Evolutionary conservation across 2,113 vertebrate species (phyloP).

Genomic region (Physeter macrocephalus): DNA sequence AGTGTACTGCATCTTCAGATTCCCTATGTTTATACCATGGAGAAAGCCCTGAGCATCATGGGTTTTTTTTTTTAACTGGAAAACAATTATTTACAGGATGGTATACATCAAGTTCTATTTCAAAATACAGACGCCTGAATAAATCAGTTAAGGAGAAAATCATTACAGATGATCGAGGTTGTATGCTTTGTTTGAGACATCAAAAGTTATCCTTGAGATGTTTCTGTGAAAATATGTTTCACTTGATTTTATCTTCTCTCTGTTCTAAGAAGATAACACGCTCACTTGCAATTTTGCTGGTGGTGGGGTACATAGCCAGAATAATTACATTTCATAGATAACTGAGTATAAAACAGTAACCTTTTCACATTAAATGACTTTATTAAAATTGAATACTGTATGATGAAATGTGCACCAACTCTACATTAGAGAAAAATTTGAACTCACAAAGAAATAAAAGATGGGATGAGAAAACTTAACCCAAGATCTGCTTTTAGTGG

Average conservation of each 20-base stretch:
- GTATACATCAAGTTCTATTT: background rate
- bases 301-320: background rate
- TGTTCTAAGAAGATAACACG: conserved; percentile 5
- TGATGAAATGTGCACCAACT: conserved; percentile 4
- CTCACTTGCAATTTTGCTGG: conserved; percentile 41
- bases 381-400: background rate
- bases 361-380: conserved; percentile 34
- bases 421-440: background rate
- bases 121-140: background rate
- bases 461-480: background rate
- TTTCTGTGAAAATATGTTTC: conserved; percentile 43
- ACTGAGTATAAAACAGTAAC: conserved; percentile 52
- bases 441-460: background rate
- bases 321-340: conserved; percentile 60
- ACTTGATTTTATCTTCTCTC: conserved; percentile 32
- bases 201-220: conserved; percentile 36
- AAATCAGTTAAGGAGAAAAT: conserved; percentile 33
- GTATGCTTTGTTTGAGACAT: conserved; percentile 9
- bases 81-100: conserved; percentile 41
- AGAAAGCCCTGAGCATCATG: background rate
- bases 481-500: background rate
- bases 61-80: background rate
- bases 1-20: background rate
- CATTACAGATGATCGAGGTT: background rate
- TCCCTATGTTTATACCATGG: background rate